These are phyloP conservation scores for Hirtodrosophila trivittata DNA, from an alignment of 2,888 invertebrate genomes.

Conservation along the genomic window DNA sequence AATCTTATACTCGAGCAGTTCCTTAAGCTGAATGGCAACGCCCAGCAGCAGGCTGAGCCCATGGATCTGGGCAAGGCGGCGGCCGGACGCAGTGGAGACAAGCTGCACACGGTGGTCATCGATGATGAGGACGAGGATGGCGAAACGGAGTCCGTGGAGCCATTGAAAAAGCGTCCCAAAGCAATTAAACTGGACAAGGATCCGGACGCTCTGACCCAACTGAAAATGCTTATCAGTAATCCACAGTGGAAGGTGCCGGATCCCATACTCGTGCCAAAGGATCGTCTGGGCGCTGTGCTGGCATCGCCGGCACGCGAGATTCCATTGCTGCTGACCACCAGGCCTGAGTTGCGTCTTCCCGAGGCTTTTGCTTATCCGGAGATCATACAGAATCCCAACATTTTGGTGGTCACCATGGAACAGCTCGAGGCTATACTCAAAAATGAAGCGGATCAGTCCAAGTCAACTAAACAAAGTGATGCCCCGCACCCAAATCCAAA, in stretches of 20 bases:
- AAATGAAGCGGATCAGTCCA: constrained; percentile 84
- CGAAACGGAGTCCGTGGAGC: constrained; percentile 76
- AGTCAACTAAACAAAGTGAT: constrained; percentile 12
- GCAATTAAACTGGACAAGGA: constrained; percentile 84
- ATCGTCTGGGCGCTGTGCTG: constrained; percentile 88
- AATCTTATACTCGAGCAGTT: constrained; percentile 79
- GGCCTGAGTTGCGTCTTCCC: constrained; percentile 90
- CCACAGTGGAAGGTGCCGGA: constrained; percentile 90
- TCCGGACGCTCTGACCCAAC: constrained; percentile 88
- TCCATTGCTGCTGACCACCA: constrained; percentile 88
- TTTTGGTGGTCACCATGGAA: constrained; percentile 90
- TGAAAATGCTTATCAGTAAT: constrained; percentile 88
- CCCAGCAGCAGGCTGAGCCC: constrained; percentile 86
- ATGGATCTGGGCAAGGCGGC: constrained; percentile 86
- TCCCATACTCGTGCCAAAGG: constrained; percentile 91
- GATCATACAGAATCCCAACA: constrained; percentile 90
- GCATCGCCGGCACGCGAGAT: constrained; percentile 91
- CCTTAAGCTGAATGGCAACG: constrained; percentile 72
- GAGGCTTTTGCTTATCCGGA: constrained; percentile 90
- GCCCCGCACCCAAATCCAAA: neutral
- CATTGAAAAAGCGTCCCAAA: constrained; percentile 85
- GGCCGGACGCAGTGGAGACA: constrained; percentile 81
- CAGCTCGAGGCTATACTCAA: constrained; percentile 88
- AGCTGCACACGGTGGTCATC: constrained; percentile 84
- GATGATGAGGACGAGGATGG: constrained; percentile 80